Evolutionary conservation across 2,113 vertebrate species (phyloP).

Genomic region (Ailuropoda melanoleuca): DNA sequence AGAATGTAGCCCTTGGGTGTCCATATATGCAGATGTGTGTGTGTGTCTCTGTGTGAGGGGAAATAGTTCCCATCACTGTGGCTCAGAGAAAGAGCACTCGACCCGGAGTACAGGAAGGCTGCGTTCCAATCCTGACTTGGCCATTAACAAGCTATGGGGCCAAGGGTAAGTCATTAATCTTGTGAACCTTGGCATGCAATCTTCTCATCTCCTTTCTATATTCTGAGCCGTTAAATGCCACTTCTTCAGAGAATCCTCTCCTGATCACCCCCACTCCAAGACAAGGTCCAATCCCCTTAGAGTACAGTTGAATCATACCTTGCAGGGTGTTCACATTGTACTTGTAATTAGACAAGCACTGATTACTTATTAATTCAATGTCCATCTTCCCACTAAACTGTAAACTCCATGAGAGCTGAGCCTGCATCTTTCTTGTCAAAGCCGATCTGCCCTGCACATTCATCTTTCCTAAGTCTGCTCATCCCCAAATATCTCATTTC

Average conservation of each 20-base stretch:
- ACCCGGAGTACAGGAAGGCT: neutral
- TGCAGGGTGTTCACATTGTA: neutral
- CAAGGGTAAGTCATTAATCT: neutral
- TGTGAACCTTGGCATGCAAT: neutral
- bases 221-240: neutral
- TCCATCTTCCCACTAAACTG: neutral
- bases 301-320: neutral
- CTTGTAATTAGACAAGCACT: neutral
- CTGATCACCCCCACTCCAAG: neutral
- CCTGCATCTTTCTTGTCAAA: neutral
- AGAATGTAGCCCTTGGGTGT: neutral
- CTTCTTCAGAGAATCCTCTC: neutral
- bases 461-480: neutral
- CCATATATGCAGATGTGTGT: neutral
- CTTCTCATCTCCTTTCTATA: neutral
- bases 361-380: neutral
- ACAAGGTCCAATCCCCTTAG: neutral
- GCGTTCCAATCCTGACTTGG: neutral
- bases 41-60: neutral
- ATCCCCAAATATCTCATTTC: too few relatives aligned
- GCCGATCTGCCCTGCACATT: too few relatives aligned
- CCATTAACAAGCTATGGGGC: rapidly evolving
- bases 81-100: neutral
- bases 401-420: neutral
- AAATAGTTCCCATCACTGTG: neutral